phyloP scores from a whole-genome alignment of 2,888 invertebrate genomes.

The Eumacrocentrus americanus region DNA sequence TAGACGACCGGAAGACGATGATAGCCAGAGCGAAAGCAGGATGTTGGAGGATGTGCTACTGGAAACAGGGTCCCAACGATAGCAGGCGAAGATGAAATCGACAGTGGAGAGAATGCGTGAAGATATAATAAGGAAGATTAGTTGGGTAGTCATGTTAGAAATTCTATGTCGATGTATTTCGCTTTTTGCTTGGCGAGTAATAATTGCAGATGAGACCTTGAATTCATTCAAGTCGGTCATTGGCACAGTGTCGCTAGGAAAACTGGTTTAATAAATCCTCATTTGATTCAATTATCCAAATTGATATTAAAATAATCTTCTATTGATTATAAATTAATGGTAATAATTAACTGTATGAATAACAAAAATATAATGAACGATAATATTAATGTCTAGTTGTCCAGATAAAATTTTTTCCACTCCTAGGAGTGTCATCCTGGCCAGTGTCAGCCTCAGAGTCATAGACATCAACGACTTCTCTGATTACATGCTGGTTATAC shows the following conservation, averaged over 20 bases:
- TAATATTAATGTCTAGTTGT: slow-evolving; percentile 37
- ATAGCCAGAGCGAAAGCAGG: slow-evolving; percentile 43
- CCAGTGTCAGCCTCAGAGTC: slow-evolving; percentile 44
- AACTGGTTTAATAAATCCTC: not conserved
- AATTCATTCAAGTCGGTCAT: too few species aligned
- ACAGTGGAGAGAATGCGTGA: slow-evolving; percentile 48
- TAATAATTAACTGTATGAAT: not conserved
- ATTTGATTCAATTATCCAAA: not conserved
- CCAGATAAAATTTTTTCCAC: slow-evolving; percentile 53
- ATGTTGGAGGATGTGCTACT: slow-evolving; percentile 18
- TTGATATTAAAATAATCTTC: not conserved
- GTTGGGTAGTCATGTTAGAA: not conserved
- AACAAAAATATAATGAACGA: too few species aligned
- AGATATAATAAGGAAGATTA: not conserved
- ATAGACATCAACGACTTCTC: slow-evolving; percentile 56
- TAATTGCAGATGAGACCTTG: too few species aligned
- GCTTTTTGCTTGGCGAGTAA: not conserved
- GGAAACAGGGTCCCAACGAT: slow-evolving; percentile 23
- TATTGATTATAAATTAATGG: not conserved
- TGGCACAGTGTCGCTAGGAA: slow-evolving; percentile 5
- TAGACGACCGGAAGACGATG: slow-evolving; percentile 43
- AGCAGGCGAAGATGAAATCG: slow-evolving; percentile 43
- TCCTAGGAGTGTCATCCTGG: slow-evolving; percentile 34
- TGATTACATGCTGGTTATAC: slow-evolving; percentile 50
- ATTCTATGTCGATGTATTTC: not conserved